Evolutionary conservation across 2,888 invertebrate species (phyloP).

Genomic region (Rhyacophila evoluta): DNA sequence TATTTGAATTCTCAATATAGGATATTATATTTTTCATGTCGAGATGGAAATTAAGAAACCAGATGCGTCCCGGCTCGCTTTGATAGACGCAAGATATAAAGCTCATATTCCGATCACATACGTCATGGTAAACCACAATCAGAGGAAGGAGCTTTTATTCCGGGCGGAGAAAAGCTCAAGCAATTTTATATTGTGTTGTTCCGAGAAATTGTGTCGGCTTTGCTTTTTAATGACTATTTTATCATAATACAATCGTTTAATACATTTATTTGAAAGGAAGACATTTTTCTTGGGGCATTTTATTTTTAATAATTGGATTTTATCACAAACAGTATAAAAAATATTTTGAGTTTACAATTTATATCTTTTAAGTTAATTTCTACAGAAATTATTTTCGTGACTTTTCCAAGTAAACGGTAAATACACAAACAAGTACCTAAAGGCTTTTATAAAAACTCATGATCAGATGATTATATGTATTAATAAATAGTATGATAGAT

Average conservation of each 20-base stretch:
- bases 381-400: too few species aligned
- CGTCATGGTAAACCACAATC: constrained; percentile 44
- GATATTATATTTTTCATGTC: constrained; percentile 4
- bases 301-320: not conserved
- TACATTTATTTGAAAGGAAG: not conserved
- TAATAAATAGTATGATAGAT: too few species aligned
- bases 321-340: too few species aligned
- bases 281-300: not conserved
- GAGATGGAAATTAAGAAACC: not conserved
- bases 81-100: constrained; percentile 22
- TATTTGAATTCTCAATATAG: not conserved
- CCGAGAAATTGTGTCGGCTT: not conserved
- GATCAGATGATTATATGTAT: too few species aligned
- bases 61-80: not conserved
- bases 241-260: not conserved
- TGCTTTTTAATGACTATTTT: not conserved
- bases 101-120: constrained; percentile 43
- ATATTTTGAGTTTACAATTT: too few species aligned
- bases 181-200: not conserved
- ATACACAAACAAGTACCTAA: too few species aligned
- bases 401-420: too few species aligned
- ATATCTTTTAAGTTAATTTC: too few species aligned
- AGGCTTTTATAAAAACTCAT: too few species aligned
- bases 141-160: constrained; percentile 29
- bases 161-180: not conserved